Conservation (phyloP, 64 coral and sea anemone genomes). For the Montipora foliosa region DNA sequence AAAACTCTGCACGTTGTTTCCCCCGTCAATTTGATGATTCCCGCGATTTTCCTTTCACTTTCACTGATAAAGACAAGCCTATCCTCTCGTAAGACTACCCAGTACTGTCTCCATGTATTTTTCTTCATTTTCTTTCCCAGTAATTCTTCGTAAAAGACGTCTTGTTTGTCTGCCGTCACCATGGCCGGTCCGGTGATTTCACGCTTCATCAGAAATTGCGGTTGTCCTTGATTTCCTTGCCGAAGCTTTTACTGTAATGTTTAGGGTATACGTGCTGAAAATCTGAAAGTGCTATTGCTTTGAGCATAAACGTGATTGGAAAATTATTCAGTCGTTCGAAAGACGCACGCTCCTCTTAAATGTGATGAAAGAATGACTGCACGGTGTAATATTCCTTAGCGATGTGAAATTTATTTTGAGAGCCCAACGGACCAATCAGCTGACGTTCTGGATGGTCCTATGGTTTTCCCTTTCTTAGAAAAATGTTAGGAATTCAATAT, state of each 20-base stretch:
- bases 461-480: slow-evolving; percentile 9
- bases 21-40: slow-evolving; percentile 25
- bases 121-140: slow-evolving; percentile 54
- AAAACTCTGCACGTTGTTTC: slow-evolving; percentile 24
- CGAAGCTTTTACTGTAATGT: neutral
- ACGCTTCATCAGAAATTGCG: neutral
- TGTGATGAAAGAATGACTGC: neutral
- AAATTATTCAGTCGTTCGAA: neutral
- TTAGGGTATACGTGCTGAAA: neutral
- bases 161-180: neutral
- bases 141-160: slow-evolving; percentile 1
- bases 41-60: slow-evolving; percentile 23
- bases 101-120: slow-evolving; percentile 60
- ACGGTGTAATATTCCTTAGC: neutral
- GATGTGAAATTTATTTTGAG: slow-evolving; percentile 26
- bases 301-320: neutral
- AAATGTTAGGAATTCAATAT: slow-evolving; percentile 34
- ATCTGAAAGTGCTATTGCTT: neutral
- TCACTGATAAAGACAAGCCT: slow-evolving; percentile 32
- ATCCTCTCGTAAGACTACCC: slow-evolving; percentile 18
- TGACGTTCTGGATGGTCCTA: neutral
- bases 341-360: neutral
- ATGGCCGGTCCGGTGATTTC: neutral
- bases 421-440: neutral
- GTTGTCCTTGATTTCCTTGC: neutral